Evolutionary conservation across 2,888 invertebrate genomes (phyloP).

Genomic region (Scelioninae gen. 2): DNA sequence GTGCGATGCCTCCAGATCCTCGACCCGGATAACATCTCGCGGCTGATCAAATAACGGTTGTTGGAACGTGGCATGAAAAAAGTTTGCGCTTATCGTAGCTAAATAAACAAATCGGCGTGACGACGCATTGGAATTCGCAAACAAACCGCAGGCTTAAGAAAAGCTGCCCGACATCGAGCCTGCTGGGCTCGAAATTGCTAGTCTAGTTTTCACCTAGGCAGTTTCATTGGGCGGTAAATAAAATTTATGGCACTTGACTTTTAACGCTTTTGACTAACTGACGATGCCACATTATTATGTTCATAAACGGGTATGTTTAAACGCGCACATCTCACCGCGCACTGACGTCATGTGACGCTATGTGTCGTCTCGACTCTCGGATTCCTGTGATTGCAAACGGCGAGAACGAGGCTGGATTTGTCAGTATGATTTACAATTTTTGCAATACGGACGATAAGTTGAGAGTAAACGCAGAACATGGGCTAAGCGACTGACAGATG

Average conservation of each 20-base stretch:
- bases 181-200: neutral
- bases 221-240: slow-evolving; percentile 11
- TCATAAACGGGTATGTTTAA: slow-evolving; percentile 21
- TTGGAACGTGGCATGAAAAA: slow-evolving; percentile 3
- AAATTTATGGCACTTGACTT: slow-evolving; percentile 23
- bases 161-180: no score
- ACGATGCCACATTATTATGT: neutral
- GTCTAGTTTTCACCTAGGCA: neutral
- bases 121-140: slow-evolving; percentile 9
- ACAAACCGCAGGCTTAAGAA: neutral
- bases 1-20: slow-evolving; percentile 1
- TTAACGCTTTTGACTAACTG: no score
- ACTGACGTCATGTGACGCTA: slow-evolving; percentile 8
- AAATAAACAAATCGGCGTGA: slow-evolving; percentile 17
- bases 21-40: slow-evolving; percentile 28
- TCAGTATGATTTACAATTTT: no score
- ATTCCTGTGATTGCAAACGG: no score
- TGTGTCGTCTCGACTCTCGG: no score
- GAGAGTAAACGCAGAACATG: no score
- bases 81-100: slow-evolving; percentile 29
- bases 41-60: slow-evolving; percentile 5
- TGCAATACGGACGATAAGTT: no score
- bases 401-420: no score
- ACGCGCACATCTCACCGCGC: slow-evolving; percentile 4
- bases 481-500: no score